Base-by-base conservation (phyloP, 2,113 vertebrate genomes). In the Etheostoma cragini region DNA sequence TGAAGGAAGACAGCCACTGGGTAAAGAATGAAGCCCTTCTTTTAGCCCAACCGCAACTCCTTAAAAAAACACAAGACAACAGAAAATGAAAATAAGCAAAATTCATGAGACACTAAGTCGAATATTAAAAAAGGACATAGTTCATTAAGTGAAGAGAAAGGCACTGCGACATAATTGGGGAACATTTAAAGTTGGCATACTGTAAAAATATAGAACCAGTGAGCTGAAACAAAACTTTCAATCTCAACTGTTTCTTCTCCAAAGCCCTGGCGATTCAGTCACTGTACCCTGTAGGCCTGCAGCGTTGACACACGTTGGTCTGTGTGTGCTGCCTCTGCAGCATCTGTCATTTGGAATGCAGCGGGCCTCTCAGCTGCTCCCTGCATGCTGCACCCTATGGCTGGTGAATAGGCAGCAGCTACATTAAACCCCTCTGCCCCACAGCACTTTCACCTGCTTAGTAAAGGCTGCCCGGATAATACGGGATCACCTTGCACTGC, bases 401-500 rank as follows among this genome's bases (percentile, higher is more conserved):
- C 74, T 13, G 12, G 17, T 74, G 58, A 83, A 79, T 16, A 75
- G 80, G 83, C 58, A 45, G 60, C 45, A 47, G 76, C 53, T 56
- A 79, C 72, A 70, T 90, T 80, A 79, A 86, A 71, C 76, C 63
- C 80, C 65, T 78, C 73, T 65, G 71, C 83, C 84, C 81, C 75
- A 60, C 76, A 89, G 91, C 84, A 89, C 87, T 89, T 91, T 94
- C 84, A 92, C 89, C 87, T 84, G 76, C 81, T 60, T 70, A 84
- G 84, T 54, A 78, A 89, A 89, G 64, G 72, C 87, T 21, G 64
- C 68, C 58, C 13, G 17, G 82, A 92, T 86, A 79, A 89, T 81
- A 74, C 14, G 12, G 81, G 91, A 90, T 93, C 92, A 87, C 72
- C 87, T 94, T 91, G 89, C 92, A 87, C 60, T 22, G 76, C 89